phyloP scores from a whole-genome alignment of 2,797 vertebrate genomes.

The Ispidina lecontei region DNA sequence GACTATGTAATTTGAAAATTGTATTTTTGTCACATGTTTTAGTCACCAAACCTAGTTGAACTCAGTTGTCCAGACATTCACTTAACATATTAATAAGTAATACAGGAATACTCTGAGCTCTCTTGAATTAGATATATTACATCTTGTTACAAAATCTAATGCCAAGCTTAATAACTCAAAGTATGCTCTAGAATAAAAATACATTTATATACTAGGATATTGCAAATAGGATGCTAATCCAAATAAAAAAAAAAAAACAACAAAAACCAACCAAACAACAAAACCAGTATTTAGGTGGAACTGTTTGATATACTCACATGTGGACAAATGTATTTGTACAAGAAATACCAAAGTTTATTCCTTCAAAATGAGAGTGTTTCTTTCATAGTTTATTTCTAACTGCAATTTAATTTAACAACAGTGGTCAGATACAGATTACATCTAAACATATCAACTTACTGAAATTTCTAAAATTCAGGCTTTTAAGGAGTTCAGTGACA shows the following conservation, averaged over 20 bases:
- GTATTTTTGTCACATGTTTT: slow-evolving; percentile 65
- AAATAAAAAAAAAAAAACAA: neutral
- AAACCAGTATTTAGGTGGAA: neutral
- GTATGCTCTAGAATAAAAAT: slow-evolving; percentile 36
- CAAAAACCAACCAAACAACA: neutral
- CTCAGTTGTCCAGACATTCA: slow-evolving; percentile 64
- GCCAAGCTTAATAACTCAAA: slow-evolving; percentile 65
- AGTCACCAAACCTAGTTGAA: slow-evolving; percentile 55
- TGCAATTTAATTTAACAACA: neutral
- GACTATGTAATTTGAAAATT: slow-evolving; percentile 58
- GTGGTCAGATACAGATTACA: neutral
- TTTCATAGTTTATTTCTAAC: neutral
- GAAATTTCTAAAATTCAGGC: neutral
- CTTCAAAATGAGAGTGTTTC: neutral
- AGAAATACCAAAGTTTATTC: neutral
- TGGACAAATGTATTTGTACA: neutral
- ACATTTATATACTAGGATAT: neutral
- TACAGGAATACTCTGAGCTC: slow-evolving; percentile 47
- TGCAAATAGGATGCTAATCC: neutral
- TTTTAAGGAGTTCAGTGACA: neutral
- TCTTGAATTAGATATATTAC: slow-evolving; percentile 67
- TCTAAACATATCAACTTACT: neutral
- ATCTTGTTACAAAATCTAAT: slow-evolving; percentile 60
- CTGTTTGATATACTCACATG: neutral
- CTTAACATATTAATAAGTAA: slow-evolving; percentile 71